Evolutionary conservation across 2,113 vertebrate genomes (phyloP).

Genomic region (Spilogale gracilis): DNA sequence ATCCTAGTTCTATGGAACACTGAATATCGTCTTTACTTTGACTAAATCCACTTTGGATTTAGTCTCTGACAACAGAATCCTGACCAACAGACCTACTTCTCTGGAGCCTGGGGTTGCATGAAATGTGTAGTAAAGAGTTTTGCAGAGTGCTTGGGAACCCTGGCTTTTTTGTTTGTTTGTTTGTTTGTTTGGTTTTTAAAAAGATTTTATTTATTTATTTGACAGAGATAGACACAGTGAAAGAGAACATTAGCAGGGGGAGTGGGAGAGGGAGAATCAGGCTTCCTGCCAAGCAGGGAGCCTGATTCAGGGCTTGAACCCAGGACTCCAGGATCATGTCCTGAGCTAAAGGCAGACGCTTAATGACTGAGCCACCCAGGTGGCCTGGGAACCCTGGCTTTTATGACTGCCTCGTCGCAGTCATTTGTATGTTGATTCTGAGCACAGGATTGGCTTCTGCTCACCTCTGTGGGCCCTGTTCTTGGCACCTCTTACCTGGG

Average conservation of each 20-base stretch:
- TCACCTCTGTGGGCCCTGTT: neutral
- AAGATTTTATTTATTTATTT: too few species aligned
- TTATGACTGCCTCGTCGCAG: neutral
- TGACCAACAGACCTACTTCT: neutral
- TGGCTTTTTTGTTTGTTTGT: neutral
- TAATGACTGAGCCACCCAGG: too few species aligned
- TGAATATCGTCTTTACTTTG: neutral
- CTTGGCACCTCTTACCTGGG: neutral
- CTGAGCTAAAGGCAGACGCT: too few species aligned
- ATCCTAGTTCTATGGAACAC: neutral
- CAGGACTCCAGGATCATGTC: too few species aligned
- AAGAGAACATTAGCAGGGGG: too few species aligned
- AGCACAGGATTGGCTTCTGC: neutral
- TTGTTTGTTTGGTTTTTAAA: too few species aligned
- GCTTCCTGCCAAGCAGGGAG: too few species aligned
- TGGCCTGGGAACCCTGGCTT: neutral
- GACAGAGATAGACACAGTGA: too few species aligned
- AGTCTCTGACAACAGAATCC: neutral
- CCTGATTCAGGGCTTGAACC: too few species aligned
- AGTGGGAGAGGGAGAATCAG: too few species aligned
- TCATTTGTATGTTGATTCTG: neutral
- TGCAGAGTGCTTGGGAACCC: neutral
- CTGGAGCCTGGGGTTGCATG: rapidly evolving
- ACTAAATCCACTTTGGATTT: neutral
- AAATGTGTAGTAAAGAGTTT: neutral